Evolutionary conservation across 2,113 vertebrate genomes (phyloP), one percentile per base, ranked within the genome.

Genomic region (Tychaedon coryphoeus): DNA sequence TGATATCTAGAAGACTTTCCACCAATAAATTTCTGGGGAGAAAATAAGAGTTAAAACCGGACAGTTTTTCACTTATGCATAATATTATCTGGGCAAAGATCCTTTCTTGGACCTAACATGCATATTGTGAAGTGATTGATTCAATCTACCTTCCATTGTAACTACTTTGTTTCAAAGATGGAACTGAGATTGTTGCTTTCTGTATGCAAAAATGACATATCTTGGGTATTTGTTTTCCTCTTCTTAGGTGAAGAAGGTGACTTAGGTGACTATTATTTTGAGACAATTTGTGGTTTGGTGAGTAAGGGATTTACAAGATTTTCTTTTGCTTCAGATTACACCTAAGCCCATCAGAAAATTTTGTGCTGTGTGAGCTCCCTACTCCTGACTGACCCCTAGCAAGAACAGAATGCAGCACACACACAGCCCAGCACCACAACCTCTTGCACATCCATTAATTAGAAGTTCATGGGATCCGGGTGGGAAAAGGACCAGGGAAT

Each of bases 91-190:
- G 23, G 79, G 29, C 61, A 96, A 88, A 87, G 40, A 96, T 91
- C 53, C 40, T 82, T 84, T 47, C 72, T 70, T 62, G 57, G 53
- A 80, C 73, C 53, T 91, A 87, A 88, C 20, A 80, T 40, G 9
- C 8, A 14, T 64, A 88, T 40, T 80, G 86, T 86, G 94, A 91
- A 96, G 19, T 8, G 28, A 42, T 64, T 92, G 64, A 95, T 91
- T 70, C 70, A 43, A 94, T 71, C 90, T 91, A 28, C 51, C 72
- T 96, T 97, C 96, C 76, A 77, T 60, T 86, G 66, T 86, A 92
- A 91, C 53, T 86, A 67, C 84, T 93, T 96, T 45, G 4, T 78
- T 84, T 93, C 60, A 71, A 84, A 97, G 36, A 82, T 81, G 77
- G 23, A n/a, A 48, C 80, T 84, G 43, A 86, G 56, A 93, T 89